These are phyloP conservation scores for Sinotaia quadrata DNA, from an alignment of 2,888 invertebrate genomes.

Conservation along the genomic window DNA sequence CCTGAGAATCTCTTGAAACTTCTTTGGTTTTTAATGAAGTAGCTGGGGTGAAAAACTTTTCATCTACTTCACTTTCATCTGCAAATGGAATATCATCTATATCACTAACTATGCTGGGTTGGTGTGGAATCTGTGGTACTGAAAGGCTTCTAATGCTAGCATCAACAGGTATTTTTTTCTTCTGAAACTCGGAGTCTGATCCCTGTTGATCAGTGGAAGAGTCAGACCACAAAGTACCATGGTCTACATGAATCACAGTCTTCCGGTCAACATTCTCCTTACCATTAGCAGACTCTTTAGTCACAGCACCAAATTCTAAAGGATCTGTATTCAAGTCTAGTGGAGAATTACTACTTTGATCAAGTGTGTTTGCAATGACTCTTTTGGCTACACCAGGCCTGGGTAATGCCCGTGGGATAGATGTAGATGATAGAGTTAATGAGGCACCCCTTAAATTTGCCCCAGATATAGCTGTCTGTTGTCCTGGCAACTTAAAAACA, in stretches of 20 bases:
- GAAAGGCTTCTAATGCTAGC: constrained; percentile 43
- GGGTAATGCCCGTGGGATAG: constrained; percentile 14
- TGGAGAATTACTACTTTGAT: too few relatives aligned
- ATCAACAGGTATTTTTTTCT: constrained; percentile 59
- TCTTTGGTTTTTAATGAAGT: constrained; percentile 55
- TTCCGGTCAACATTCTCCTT: background rate
- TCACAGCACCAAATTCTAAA: background rate
- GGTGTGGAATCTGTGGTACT: constrained; percentile 38
- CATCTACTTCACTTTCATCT: constrained; percentile 62
- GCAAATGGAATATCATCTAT: constrained; percentile 63
- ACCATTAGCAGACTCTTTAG: background rate
- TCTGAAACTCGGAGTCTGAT: constrained; percentile 31
- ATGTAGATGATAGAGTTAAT: constrained; percentile 5
- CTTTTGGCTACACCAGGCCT: constrained; percentile 17
- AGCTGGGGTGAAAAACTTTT: constrained; percentile 63
- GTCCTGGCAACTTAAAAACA: too few relatives aligned
- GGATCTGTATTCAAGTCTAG: constrained; percentile 12
- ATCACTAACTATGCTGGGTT: constrained; percentile 44
- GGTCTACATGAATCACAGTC: constrained; percentile 53
- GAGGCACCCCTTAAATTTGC: background rate
- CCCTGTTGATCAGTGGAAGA: constrained; percentile 36
- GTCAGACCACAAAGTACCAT: constrained; percentile 43
- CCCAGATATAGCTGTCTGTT: too few relatives aligned
- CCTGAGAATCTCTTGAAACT: constrained; percentile 35
- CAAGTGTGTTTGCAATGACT: background rate